phyloP scores from a whole-genome alignment of 2,888 invertebrate species.

The Phanerotoma sp. region DNA sequence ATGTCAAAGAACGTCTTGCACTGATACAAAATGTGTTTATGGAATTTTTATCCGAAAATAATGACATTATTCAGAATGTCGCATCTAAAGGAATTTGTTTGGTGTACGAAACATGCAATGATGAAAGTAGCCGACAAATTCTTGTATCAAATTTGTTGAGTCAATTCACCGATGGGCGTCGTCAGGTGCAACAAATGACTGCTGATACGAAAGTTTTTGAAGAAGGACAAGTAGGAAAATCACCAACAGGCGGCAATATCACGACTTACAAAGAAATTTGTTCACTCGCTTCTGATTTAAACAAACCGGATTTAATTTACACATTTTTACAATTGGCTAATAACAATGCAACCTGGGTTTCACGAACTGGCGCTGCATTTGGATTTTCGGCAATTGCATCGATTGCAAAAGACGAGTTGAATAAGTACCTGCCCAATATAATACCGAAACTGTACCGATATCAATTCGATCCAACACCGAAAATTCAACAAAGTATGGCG shows the following conservation, averaged over 20 bases:
- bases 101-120: slow-evolving; percentile 82
- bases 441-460: slow-evolving; percentile 85
- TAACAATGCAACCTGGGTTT: slow-evolving; percentile 93
- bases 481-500: slow-evolving; percentile 90
- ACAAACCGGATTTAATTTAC: slow-evolving; percentile 93
- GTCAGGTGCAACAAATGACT: slow-evolving; percentile 72
- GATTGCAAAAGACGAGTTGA: slow-evolving; percentile 80
- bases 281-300: slow-evolving; percentile 88
- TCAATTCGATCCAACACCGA: slow-evolving; percentile 91
- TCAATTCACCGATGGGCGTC: slow-evolving; percentile 78
- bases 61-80: slow-evolving; percentile 90
- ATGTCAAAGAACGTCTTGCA: slow-evolving; percentile 68
- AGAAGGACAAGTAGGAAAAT: slow-evolving; percentile 81
- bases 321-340: slow-evolving; percentile 96
- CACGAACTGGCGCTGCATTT: slow-evolving; percentile 92
- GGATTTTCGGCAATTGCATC: slow-evolving; percentile 86
- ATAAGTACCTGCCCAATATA: slow-evolving; percentile 79
- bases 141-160: slow-evolving; percentile 78
- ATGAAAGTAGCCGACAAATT: slow-evolving; percentile 68
- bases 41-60: slow-evolving; percentile 83
- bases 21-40: slow-evolving; percentile 82
- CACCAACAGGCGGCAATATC: slow-evolving; percentile 83
- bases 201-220: slow-evolving; percentile 85
- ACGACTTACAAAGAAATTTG: slow-evolving; percentile 95
- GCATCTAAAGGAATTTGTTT: slow-evolving; percentile 89